Evolutionary conservation across 2,888 invertebrate species (phyloP), one percentile per base, ranked within the genome.

Genomic region (Schrankia costaestrigalis): DNA sequence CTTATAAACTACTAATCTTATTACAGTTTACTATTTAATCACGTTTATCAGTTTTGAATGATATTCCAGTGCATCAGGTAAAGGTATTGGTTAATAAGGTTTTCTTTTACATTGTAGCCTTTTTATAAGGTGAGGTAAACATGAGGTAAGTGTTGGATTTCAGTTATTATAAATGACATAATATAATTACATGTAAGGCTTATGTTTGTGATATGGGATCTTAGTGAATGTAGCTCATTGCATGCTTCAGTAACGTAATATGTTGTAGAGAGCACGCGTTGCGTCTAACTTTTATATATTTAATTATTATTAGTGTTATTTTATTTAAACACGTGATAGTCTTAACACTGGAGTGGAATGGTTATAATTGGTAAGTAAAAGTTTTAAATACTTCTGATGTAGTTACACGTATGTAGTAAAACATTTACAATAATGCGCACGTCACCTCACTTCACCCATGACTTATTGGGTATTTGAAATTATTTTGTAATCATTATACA

Each of bases 1-100:
- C n/a, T n/a, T n/a, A 82, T 84, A 76, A 81, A 81, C 55, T 85
- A 85, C 85, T 85, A 85, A 85, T 85, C 71, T 58, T 74, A 72
- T 71, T 75, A 71, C 71, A 71, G 64, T 68, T 67, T 53, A 75
- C 74, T 78, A 75, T 75, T 72, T 63, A 70, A 69, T 72, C 69
- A 72, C 75, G 63, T 62, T 61, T 71, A 74, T 76, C 56, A 72
- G 66, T 61, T 73, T 71, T 66, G 53, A 65, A 71, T 63, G 63
- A 65, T 71, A 77, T 78, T 82, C 65, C 84, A 86, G 84, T 83
- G 77, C 71, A 61, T 67, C 75, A 78, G 81, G 82, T 85, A 82
- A 78, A 68, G 82, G 85, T 83, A 76, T 64, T 60, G 76, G 76
- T 79, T 71, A 60, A 8, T 62, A 62, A 73, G 81, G 81, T 76